Evolutionary conservation across 2,888 invertebrate genomes (phyloP).

Genomic region (Dermolepida albohirtum): DNA sequence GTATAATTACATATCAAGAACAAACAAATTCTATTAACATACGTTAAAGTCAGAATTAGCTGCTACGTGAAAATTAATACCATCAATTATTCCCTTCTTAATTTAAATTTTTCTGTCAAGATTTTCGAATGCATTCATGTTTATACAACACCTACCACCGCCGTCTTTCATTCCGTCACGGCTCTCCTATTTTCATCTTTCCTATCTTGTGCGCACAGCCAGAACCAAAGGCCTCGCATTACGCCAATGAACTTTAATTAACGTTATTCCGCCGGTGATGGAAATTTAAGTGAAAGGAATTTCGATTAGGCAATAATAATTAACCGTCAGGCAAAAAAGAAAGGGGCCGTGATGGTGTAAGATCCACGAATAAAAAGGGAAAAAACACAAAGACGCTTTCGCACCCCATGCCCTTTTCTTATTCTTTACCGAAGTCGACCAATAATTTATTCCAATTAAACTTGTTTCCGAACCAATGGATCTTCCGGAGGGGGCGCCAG

Average conservation of each 20-base stretch:
- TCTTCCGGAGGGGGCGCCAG: not conserved
- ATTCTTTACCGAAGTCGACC: slow-evolving; percentile 37
- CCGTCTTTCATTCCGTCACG: too few species aligned
- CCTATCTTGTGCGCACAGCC: too few species aligned
- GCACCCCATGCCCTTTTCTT: not conserved
- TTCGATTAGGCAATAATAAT: slow-evolving; percentile 44
- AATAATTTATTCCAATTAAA: slow-evolving; percentile 56
- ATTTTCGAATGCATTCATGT: too few species aligned
- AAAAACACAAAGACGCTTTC: not conserved
- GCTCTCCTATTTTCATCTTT: too few species aligned
- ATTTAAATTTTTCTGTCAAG: too few species aligned
- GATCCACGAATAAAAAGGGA: not conserved
- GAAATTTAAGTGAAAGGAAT: slow-evolving; percentile 41
- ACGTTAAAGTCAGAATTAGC: too few species aligned
- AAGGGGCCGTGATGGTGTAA: not conserved
- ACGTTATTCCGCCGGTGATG: slow-evolving; percentile 27
- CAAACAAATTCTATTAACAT: too few species aligned
- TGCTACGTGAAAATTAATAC: too few species aligned
- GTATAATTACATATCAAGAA: too few species aligned
- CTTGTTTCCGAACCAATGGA: slow-evolving; percentile 43
- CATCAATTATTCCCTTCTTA: too few species aligned
- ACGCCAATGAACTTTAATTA: slow-evolving; percentile 28
- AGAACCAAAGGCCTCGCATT: too few species aligned
- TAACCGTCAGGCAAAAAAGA: slow-evolving; percentile 22
- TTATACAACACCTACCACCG: too few species aligned